These are phyloP conservation scores for Petrocephalus sullivani DNA, from an alignment of 2,797 vertebrate species.

Conservation along the genomic window DNA sequence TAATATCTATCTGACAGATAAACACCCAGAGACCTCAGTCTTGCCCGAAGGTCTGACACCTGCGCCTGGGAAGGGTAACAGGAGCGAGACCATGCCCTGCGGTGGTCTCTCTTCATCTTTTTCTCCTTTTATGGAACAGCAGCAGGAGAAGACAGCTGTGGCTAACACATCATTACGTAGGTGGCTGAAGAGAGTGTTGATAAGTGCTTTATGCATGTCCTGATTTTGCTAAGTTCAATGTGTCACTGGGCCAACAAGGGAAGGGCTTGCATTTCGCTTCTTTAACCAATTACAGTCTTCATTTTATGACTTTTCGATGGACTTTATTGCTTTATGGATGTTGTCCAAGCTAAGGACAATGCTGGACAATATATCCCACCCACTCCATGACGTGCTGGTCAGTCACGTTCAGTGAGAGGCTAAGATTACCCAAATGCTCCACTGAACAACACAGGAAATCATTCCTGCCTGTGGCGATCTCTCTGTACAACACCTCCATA, in stretches of 20 bases:
- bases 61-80: neutral
- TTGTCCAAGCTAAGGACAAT: no score
- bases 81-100: neutral
- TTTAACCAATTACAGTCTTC: neutral
- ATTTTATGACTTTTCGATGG: neutral
- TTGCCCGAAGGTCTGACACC: neutral
- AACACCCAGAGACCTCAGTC: neutral
- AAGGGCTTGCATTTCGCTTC: neutral
- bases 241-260: neutral
- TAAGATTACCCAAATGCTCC: no score
- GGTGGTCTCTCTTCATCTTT: neutral
- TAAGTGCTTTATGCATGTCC: neutral
- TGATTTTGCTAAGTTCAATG: neutral
- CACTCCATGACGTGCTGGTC: no score
- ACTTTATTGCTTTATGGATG: no score
- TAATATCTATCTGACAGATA: neutral
- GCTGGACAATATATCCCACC: no score
- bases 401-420: no score
- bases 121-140: neutral
- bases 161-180: neutral
- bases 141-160: neutral
- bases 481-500: no score
- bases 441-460: no score
- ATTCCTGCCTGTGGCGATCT: no score
- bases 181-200: neutral